Conservation (phyloP, 92 coral and sea anemone genomes). For the Epizoanthus illoricatus region DNA sequence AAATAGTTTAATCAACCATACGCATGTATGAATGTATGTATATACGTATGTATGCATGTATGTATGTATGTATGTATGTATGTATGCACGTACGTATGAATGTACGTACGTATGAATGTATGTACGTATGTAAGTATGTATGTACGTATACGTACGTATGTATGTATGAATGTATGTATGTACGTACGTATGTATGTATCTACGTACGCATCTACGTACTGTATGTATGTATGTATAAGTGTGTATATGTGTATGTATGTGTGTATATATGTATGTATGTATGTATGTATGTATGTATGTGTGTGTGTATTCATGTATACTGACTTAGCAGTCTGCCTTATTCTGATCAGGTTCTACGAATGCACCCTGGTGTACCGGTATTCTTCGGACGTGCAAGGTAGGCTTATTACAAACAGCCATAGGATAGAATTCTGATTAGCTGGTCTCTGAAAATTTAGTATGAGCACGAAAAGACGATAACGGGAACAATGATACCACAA, state of each 20-base stretch:
- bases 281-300: background rate
- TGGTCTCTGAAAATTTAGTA: background rate
- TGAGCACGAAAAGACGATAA: background rate
- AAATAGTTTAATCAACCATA: too few species aligned
- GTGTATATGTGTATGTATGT: background rate
- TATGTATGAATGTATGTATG: background rate
- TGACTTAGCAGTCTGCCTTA: background rate
- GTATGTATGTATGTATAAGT: background rate
- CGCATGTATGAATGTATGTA: too few species aligned
- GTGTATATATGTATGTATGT: background rate
- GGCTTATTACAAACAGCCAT: background rate
- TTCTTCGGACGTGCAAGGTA: constrained; percentile 83
- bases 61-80: too few species aligned
- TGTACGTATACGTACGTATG: too few species aligned
- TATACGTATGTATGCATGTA: too few species aligned
- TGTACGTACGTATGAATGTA: too few species aligned
- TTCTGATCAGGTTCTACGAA: constrained; percentile 51
- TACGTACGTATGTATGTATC: background rate
- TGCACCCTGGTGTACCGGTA: constrained; percentile 82
- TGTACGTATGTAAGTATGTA: too few species aligned
- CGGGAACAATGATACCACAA: background rate
- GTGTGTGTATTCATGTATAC: background rate
- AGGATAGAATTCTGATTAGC: background rate
- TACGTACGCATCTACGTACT: background rate
- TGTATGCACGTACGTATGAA: too few species aligned